These are phyloP conservation scores for Poicephalus gulielmi DNA, from an alignment of 2,113 vertebrate species.

Conservation along the genomic window DNA sequence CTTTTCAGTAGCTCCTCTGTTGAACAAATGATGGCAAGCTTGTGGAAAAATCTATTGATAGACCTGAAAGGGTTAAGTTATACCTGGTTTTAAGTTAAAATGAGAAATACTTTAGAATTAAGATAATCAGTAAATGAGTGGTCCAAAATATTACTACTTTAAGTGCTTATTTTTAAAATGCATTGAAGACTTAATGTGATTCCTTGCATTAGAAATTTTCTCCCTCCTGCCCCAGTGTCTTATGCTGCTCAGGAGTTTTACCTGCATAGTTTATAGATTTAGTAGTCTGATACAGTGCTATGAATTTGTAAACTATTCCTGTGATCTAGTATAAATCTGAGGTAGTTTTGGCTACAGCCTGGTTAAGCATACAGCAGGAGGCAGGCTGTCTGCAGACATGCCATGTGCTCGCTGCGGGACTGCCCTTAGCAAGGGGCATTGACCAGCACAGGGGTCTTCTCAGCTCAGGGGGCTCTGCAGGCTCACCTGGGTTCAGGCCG, in stretches of 20 bases:
- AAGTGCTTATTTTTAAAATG: not conserved
- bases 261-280: not conserved
- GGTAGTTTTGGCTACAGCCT: not conserved
- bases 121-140: not conserved
- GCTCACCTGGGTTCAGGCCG: fast-evolving
- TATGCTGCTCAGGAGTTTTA: not conserved
- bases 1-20: not conserved
- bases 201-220: not conserved
- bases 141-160: not conserved
- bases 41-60: not conserved
- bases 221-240: not conserved
- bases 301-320: not conserved
- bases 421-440: not conserved
- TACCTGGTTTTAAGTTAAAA: not conserved
- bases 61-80: not conserved
- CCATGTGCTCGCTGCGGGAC: fast-evolving
- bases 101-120: not conserved
- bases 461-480: not conserved
- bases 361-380: not conserved
- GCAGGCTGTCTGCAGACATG: not conserved
- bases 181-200: not conserved
- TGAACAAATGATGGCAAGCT: not conserved
- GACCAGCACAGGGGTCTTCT: fast-evolving
- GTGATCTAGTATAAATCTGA: not conserved
- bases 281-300: not conserved